Base-by-base conservation (phyloP, 37 sponge, comb jelly and placozoan genomes). In the Beroe ovata region DNA sequence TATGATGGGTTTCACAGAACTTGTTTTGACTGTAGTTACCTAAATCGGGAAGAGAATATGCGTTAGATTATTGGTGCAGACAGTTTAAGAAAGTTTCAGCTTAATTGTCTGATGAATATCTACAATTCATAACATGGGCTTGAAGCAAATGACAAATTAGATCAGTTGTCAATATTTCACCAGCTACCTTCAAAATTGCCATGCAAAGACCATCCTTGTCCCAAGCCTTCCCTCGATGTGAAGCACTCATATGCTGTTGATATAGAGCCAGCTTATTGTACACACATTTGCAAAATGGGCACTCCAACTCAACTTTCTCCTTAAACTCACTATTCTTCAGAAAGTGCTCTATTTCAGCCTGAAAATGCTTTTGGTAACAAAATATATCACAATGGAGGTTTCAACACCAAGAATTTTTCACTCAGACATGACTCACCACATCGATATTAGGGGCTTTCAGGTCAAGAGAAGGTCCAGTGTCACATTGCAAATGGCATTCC, bases 141-240 rank as follows among this genome's bases (percentile, higher is more conserved):
- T n/a, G n/a, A n/a, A n/a, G n/a, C n/a, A n/a, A n/a, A n/a, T n/a
- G n/a, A n/a, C n/a, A n/a, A n/a, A n/a, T n/a, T n/a, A n/a, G n/a
- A n/a, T n/a, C n/a, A n/a, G n/a, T n/a, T n/a, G n/a, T n/a, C n/a
- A n/a, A n/a, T n/a, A n/a, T n/a, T n/a, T n/a, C n/a, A n/a, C n/a
- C n/a, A n/a, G n/a, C n/a, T n/a, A 77, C 84, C 84, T 42, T 77
- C 0, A 77, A 26, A 77, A 77, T 29, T 23, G 84, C 84, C 39
- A 25, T 77, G 54, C 84, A 77, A 6, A 77, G 38, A 40, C 84
- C 84, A 16, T 77, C 84, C 38, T 77, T 77, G 25, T 77, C 84
- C 84, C 84, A 77, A 4, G 42, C 84, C 23, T 77, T 77, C 0
- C 84, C 84, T n/a, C 54, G 42, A 42, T 77, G 84, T 41, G 42